Conservation (phyloP, 2,888 invertebrate species). For the Isoperla grammatica region DNA sequence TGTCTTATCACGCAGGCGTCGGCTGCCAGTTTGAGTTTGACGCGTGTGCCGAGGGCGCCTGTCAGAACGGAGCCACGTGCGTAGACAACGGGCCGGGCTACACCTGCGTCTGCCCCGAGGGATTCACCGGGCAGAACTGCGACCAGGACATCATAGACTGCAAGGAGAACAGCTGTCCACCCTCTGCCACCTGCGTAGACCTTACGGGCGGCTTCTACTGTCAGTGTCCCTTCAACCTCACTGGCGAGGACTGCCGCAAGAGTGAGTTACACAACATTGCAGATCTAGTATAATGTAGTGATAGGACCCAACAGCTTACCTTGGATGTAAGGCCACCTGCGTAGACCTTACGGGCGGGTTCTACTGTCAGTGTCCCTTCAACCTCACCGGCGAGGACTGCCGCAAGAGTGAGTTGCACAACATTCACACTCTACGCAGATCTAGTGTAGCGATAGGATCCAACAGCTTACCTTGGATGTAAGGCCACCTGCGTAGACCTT, state of each 20-base stretch:
- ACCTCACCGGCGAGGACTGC: conserved; percentile 93
- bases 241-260: conserved; percentile 94
- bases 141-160: conserved; percentile 89
- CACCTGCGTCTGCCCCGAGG: conserved; percentile 79
- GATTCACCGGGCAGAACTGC: conserved; percentile 69
- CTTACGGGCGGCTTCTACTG: conserved; percentile 88
- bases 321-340: conserved; percentile 83
- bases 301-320: no score
- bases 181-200: conserved; percentile 88
- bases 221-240: conserved; percentile 94
- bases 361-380: conserved; percentile 96
- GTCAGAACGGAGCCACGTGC: conserved; percentile 90
- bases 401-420: conserved; percentile 87
- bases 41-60: conserved; percentile 84
- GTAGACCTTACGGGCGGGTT: conserved; percentile 85
- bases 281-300: no score
- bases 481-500: conserved; percentile 84
- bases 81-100: conserved; percentile 80
- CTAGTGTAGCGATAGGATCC: no score
- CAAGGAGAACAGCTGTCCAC: conserved; percentile 89
- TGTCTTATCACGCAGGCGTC: conserved; percentile 63
- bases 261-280: conserved; percentile 53
- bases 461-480: no score
- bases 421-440: no score
- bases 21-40: conserved; percentile 94